Conservation (phyloP, 2,797 vertebrate species). For the Pterois miles region DNA sequence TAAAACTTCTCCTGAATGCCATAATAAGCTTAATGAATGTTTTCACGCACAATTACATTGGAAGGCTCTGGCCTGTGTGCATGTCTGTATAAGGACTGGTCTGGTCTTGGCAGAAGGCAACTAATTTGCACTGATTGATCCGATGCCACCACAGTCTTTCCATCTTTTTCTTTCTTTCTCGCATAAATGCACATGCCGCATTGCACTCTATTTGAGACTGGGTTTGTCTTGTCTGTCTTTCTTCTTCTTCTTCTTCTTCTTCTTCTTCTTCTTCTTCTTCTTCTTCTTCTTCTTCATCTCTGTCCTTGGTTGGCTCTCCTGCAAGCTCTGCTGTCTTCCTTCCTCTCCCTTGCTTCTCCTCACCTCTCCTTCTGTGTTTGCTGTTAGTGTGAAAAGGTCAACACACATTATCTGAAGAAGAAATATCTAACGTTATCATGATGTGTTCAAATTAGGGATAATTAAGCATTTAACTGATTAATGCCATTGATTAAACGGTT, state of each 20-base stretch:
- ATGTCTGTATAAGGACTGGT: slow-evolving; percentile 16
- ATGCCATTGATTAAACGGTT: too few species aligned
- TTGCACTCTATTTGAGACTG: background rate
- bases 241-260: background rate
- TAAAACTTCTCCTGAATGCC: slow-evolving; percentile 49
- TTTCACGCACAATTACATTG: slow-evolving; percentile 56
- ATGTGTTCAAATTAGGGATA: too few species aligned
- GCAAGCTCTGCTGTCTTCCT: background rate
- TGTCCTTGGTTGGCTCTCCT: background rate
- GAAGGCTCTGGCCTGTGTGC: slow-evolving; percentile 25
- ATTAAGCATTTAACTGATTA: too few species aligned
- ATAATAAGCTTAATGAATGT: slow-evolving; percentile 61
- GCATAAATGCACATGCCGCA: background rate
- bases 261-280: too few species aligned
- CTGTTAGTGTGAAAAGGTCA: background rate
- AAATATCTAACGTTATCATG: too few species aligned
- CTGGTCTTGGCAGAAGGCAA: slow-evolving; percentile 20
- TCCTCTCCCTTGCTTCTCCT: background rate
- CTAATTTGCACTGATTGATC: slow-evolving; percentile 24
- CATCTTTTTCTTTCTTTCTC: background rate
- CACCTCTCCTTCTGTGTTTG: background rate
- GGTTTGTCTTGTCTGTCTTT: slow-evolving; percentile 4
- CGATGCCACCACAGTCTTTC: slow-evolving; percentile 10
- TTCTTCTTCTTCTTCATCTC: too few species aligned
- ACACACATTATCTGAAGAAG: background rate